Evolutionary conservation across 2,113 vertebrate species (phyloP).

Genomic region (Glareola pratincola): DNA sequence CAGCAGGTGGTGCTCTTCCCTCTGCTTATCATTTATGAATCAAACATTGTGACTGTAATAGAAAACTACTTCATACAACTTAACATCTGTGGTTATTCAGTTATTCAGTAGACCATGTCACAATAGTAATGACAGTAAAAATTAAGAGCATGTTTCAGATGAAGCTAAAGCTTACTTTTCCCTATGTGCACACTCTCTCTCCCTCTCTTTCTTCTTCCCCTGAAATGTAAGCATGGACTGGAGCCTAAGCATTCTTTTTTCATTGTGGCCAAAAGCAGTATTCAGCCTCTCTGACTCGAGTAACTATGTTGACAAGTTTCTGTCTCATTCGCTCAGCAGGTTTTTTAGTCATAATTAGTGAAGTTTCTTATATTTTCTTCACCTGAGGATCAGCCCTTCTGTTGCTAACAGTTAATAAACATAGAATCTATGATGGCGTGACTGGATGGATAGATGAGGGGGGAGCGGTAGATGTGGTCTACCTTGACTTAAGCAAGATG

Average conservation of each 20-base stretch:
- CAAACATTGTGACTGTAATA: not conserved
- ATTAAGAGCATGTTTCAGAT: not conserved
- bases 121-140: not conserved
- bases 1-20: not conserved
- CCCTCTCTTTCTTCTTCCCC: not conserved
- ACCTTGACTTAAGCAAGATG: too few species aligned
- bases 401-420: not conserved
- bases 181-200: accelerated
- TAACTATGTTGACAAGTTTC: not conserved
- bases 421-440: too few species aligned
- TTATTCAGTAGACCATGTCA: not conserved
- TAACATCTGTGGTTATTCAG: not conserved
- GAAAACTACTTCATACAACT: not conserved
- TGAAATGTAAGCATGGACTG: not conserved
- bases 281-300: not conserved
- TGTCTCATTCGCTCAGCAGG: not conserved
- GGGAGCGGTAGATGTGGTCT: too few species aligned
- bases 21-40: not conserved
- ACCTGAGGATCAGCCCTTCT: not conserved
- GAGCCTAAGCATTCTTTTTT: not conserved
- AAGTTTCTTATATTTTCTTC: not conserved
- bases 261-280: not conserved
- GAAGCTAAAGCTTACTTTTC: not conserved
- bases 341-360: not conserved
- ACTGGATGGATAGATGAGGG: too few species aligned